These are phyloP conservation scores for Gymnogyps californianus DNA, from an alignment of 2,113 vertebrate genomes.

Conservation along the genomic window DNA sequence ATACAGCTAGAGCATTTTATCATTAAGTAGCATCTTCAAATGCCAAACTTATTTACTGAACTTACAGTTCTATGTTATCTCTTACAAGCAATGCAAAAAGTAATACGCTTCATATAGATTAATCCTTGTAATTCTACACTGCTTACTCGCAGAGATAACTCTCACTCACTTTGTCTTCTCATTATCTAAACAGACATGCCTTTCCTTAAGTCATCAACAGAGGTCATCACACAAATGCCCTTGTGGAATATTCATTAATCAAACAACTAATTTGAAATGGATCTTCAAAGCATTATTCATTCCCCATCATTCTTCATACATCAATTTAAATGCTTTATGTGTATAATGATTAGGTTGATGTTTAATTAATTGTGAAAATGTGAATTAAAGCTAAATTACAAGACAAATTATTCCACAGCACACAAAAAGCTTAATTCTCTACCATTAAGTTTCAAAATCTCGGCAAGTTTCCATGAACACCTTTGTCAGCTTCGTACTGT, in stretches of 20 bases:
- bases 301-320: constrained; percentile 72
- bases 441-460: neutral
- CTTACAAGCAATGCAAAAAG: constrained; percentile 59
- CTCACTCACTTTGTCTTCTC: constrained; percentile 72
- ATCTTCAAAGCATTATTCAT: constrained; percentile 80
- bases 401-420: constrained; percentile 71
- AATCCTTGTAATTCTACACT: constrained; percentile 67
- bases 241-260: constrained; percentile 82
- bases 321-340: constrained; percentile 77
- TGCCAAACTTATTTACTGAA: constrained; percentile 71
- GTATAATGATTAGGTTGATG: constrained; percentile 80
- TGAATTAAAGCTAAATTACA: constrained; percentile 77
- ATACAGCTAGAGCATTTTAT: constrained; percentile 29
- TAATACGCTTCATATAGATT: constrained; percentile 70
- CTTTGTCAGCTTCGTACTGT: neutral
- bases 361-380: constrained; percentile 84
- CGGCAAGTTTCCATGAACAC: constrained; percentile 1
- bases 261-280: constrained; percentile 80
- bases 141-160: constrained; percentile 60
- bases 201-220: constrained; percentile 78
- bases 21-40: constrained; percentile 60
- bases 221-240: constrained; percentile 77
- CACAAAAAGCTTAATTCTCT: constrained; percentile 12
- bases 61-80: constrained; percentile 68
- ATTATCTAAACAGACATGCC: constrained; percentile 77